These are phyloP conservation scores for Therioaphis trifolii DNA, from an alignment of 2,888 invertebrate species.

Conservation along the genomic window DNA sequence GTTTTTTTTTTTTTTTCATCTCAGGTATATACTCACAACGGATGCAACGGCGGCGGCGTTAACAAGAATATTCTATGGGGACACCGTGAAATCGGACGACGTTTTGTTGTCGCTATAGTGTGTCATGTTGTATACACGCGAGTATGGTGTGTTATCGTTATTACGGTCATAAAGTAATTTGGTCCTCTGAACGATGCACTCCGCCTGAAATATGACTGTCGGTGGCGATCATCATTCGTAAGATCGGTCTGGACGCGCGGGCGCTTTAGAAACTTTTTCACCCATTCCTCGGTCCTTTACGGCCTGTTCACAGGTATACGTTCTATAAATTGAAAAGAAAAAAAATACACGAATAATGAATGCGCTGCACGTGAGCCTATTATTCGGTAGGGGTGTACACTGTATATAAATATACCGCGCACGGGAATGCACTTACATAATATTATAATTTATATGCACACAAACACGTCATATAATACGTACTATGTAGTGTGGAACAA, in stretches of 20 bases:
- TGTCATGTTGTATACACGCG: background rate
- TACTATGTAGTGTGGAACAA: background rate
- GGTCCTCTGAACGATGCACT: background rate
- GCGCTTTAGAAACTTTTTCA: background rate
- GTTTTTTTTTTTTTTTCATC: background rate
- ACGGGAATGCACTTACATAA: background rate
- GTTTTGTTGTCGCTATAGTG: background rate
- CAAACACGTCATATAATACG: background rate
- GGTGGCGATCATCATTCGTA: constrained; percentile 28
- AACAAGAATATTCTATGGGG: constrained; percentile 45
- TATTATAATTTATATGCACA: background rate
- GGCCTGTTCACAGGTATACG: background rate
- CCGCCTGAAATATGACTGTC: constrained; percentile 19
- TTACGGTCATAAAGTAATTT: constrained; percentile 46
- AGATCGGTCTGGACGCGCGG: background rate
- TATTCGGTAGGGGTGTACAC: constrained; percentile 7
- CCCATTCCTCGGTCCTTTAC: background rate
- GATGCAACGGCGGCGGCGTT: constrained; percentile 46
- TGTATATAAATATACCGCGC: too few species aligned
- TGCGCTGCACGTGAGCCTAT: constrained; percentile 5
- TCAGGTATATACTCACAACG: background rate
- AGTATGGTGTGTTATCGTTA: background rate
- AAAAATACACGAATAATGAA: constrained; percentile 1
- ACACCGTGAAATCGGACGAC: constrained; percentile 42
- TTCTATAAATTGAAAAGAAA: background rate